A percentile compares a stretch with the other conserved stretches of the same genome.
phyloP scores from a whole-genome alignment of 2,797 vertebrate genomes.

The Enteromius viviparus region DNA sequence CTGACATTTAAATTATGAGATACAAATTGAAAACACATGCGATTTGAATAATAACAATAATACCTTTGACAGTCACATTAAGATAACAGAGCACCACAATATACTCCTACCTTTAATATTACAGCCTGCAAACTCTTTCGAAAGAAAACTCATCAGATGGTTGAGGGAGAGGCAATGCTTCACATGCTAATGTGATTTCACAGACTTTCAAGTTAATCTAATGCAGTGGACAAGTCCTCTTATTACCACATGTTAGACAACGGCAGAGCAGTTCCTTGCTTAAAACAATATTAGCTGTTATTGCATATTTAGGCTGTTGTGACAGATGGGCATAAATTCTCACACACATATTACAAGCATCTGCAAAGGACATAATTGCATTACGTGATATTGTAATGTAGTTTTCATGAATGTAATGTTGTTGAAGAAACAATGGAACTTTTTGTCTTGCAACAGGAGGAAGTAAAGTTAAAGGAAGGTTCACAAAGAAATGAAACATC shows the following conservation, averaged over 20 bases:
- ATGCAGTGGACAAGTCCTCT: conserved; percentile 23
- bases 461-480: conserved; percentile 1
- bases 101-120: conserved; percentile 39
- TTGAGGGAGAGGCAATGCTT: conserved; percentile 37
- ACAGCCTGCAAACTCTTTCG: conserved; percentile 32
- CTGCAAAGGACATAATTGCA: neutral
- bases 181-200: conserved; percentile 47
- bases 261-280: conserved; percentile 2
- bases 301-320: conserved; percentile 27
- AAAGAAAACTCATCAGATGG: conserved; percentile 38
- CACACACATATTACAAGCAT: conserved; percentile 3
- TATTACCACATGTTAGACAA: conserved; percentile 19
- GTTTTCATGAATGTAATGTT: conserved; percentile 15
- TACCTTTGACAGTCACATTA: conserved; percentile 38
- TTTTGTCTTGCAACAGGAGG: neutral
- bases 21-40: conserved; percentile 39
- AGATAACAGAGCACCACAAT: conserved; percentile 44
- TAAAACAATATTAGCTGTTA: conserved; percentile 35
- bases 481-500: neutral
- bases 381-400: conserved; percentile 23
- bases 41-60: conserved; percentile 46
- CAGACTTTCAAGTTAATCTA: conserved; percentile 30
- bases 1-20: conserved; percentile 44
- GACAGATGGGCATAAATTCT: conserved; percentile 7
- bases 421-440: conserved; percentile 8